A percentile compares a stretch with the other conserved stretches of the same genome.
phyloP scores from a whole-genome alignment of 1,140 invertebrate species.

The Trinorchestia longiramus region DNA sequence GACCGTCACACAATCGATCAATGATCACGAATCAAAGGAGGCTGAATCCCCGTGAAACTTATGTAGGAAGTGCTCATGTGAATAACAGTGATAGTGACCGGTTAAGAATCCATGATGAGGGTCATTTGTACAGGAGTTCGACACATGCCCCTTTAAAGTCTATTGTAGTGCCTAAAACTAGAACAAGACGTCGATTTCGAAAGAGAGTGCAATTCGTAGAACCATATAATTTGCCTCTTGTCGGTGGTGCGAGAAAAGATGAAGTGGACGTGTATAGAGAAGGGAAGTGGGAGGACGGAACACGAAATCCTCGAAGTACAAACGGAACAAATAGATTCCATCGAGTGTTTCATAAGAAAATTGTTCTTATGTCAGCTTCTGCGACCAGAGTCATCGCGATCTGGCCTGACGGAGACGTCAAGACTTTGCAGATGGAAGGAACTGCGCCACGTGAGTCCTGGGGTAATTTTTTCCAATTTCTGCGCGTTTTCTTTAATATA shows the following conservation, averaged over 20 bases:
- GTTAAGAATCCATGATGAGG: constrained; percentile 27
- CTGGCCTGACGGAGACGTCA: neutral
- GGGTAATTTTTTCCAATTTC: neutral
- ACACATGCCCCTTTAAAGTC: neutral
- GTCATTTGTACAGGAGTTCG: neutral
- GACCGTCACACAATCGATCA: neutral
- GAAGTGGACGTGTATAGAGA: constrained; percentile 32
- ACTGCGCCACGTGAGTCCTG: constrained; percentile 6
- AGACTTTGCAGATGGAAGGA: constrained; percentile 4
- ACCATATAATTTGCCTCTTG: constrained; percentile 2
- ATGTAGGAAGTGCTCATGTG: neutral
- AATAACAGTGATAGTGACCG: constrained; percentile 26
- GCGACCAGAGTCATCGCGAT: neutral
- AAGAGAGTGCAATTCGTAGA: neutral
- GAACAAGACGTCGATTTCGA: neutral
- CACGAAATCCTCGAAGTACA: constrained; percentile 40
- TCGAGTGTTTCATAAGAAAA: neutral
- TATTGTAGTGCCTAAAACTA: neutral
- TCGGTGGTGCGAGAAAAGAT: neutral
- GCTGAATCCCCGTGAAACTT: neutral
- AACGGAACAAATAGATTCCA: constrained; percentile 43
- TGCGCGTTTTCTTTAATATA: neutral
- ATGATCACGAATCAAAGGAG: constrained; percentile 39
- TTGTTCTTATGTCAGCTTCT: constrained; percentile 26
- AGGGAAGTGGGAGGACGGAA: constrained; percentile 13